These are phyloP conservation scores for Anthophora plumipes DNA, from an alignment of 2,888 invertebrate genomes.

Conservation along the genomic window DNA sequence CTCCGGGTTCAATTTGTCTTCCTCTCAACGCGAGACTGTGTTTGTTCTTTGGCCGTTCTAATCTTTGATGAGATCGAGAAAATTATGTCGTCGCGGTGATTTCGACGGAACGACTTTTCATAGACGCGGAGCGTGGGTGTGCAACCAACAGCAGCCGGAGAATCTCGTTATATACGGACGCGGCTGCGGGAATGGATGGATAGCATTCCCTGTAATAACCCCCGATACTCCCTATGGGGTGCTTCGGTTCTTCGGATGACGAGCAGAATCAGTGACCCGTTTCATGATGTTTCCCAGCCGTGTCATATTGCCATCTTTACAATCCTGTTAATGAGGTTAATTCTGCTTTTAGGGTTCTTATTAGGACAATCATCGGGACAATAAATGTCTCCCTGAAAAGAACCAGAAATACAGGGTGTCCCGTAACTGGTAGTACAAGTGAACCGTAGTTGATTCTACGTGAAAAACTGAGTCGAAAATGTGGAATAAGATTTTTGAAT, in stretches of 20 bases:
- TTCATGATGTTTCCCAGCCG: conserved; percentile 33
- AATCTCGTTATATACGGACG: conserved; percentile 50
- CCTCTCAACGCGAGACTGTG: conserved; percentile 6
- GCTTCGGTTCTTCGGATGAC: conserved; percentile 45
- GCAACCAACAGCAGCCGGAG: neutral
- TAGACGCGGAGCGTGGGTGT: conserved; percentile 21
- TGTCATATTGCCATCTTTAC: conserved; percentile 42
- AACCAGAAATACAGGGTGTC: neutral
- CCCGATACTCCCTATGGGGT: conserved; percentile 57
- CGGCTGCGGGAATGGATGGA: conserved; percentile 31
- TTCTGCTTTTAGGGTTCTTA: conserved; percentile 11
- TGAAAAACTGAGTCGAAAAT: too few relatives aligned
- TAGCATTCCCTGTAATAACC: conserved; percentile 51
- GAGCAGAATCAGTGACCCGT: conserved; percentile 49
- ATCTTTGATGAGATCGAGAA: conserved; percentile 73
- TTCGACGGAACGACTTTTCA: conserved; percentile 57
- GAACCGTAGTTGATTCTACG: too few relatives aligned
- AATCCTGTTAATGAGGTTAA: conserved; percentile 45
- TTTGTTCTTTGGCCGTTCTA: conserved; percentile 38
- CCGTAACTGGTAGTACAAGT: too few relatives aligned
- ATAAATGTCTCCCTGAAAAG: neutral
- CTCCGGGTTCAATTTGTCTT: conserved; percentile 48
- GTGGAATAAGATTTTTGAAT: too few relatives aligned
- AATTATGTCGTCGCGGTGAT: conserved; percentile 70
- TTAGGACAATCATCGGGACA: neutral